A percentile compares a stretch with the other conserved stretches of the same genome.
Conservation (phyloP, 2,113 vertebrate species). For the Psophia crepitans region DNA sequence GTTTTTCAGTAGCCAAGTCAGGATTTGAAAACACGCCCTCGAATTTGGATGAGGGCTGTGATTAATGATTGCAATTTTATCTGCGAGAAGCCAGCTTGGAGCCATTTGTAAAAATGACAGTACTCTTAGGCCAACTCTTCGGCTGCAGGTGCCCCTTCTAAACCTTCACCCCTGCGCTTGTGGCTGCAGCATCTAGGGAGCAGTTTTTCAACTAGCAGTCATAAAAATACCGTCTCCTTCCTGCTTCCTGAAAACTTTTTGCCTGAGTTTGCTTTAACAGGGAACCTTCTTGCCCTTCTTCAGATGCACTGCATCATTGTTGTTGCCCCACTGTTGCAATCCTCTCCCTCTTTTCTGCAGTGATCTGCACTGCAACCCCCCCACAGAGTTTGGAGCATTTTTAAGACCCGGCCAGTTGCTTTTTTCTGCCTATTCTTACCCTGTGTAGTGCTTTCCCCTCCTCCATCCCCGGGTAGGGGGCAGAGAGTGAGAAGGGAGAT, state of each 20-base stretch:
- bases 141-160: background rate
- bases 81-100: background rate
- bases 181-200: background rate
- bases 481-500: background rate
- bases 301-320: background rate
- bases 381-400: background rate
- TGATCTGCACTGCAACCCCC: background rate
- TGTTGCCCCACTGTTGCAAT: background rate
- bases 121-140: background rate
- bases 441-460: accelerated
- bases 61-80: slow-evolving; percentile 39
- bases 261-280: background rate
- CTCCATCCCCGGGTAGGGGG: accelerated
- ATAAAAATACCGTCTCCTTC: background rate
- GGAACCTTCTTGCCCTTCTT: background rate
- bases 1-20: background rate
- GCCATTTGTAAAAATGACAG: slow-evolving; percentile 44
- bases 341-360: background rate
- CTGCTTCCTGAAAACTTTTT: background rate
- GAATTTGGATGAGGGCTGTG: background rate
- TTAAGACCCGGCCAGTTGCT: background rate
- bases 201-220: background rate
- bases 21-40: background rate
- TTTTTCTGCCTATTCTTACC: background rate
- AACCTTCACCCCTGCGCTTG: background rate